Conservation (phyloP, 1,140 invertebrate species). For the Bombus waltoni region DNA sequence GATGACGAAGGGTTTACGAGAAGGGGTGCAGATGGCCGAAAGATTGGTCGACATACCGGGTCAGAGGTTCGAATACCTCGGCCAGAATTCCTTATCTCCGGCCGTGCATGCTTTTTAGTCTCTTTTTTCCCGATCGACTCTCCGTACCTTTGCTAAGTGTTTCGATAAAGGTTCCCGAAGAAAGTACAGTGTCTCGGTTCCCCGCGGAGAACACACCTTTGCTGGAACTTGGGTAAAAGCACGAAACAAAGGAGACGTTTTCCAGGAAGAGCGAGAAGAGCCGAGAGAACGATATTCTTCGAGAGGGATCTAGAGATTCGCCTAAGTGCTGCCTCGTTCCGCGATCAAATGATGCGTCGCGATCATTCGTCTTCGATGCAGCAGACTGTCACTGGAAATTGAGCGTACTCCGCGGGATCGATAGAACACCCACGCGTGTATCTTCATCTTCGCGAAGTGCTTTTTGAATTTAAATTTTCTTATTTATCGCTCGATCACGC, state of each 20-base stretch:
- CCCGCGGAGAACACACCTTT: background rate
- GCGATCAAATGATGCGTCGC: background rate
- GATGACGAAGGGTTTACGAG: too few species aligned
- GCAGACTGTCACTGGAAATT: background rate
- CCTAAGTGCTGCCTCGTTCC: background rate
- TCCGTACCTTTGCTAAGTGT: slow-evolving; percentile 58
- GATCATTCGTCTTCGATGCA: background rate
- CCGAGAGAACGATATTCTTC: background rate
- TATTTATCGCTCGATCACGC: background rate
- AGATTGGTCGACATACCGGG: slow-evolving; percentile 70
- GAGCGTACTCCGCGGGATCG: background rate
- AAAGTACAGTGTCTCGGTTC: background rate
- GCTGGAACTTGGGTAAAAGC: background rate
- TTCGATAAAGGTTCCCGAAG: background rate
- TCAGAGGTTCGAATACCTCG: slow-evolving; percentile 76
- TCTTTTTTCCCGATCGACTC: slow-evolving; percentile 66
- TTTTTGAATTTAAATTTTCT: background rate
- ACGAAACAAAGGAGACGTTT: background rate
- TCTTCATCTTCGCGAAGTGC: too few species aligned
- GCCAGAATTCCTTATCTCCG: slow-evolving; percentile 74
- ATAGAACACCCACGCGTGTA: background rate
- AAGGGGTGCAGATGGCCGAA: background rate
- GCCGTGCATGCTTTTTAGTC: slow-evolving; percentile 66
- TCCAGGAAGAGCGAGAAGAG: background rate
- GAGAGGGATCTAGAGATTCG: background rate